Percentiles rank a stretch among this genome's conserved stretches.
Evolutionary conservation across 2,888 invertebrate species (phyloP).

Genomic region (Cerceris rybyensis): DNA sequence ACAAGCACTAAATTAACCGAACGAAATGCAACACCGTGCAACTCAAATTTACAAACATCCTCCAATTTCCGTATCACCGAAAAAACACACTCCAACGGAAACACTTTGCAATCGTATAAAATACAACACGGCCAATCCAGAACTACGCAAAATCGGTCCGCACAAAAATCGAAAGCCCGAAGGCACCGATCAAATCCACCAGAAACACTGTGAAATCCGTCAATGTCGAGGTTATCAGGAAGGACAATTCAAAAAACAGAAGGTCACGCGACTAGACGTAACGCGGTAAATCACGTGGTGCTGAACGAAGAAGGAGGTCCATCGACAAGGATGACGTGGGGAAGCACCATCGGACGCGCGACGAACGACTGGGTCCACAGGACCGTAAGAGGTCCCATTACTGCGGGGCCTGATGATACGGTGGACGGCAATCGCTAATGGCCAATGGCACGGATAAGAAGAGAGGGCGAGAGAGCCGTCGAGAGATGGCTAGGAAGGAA

Average conservation of each 20-base stretch:
- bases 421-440: constrained; percentile 70
- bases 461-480: constrained; percentile 47
- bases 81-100: too few species aligned
- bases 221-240: constrained; percentile 39
- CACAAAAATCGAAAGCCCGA: background rate
- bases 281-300: constrained; percentile 62
- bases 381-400: constrained; percentile 69
- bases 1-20: too few species aligned
- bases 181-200: constrained; percentile 18
- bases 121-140: background rate
- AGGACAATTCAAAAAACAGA: constrained; percentile 44
- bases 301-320: constrained; percentile 34
- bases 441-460: constrained; percentile 72
- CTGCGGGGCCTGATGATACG: constrained; percentile 66
- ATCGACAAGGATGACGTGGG: constrained; percentile 44
- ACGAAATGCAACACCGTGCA: too few species aligned
- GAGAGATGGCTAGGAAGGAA: constrained; percentile 55
- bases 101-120: background rate
- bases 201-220: constrained; percentile 21
- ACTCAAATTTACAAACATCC: too few species aligned
- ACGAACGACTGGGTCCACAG: constrained; percentile 65
- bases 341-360: constrained; percentile 57
- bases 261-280: constrained; percentile 37
- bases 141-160: background rate
- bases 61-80: too few species aligned